These are phyloP conservation scores for Oryzias sinensis DNA, from an alignment of 2,797 vertebrate genomes.

Conservation along the genomic window DNA sequence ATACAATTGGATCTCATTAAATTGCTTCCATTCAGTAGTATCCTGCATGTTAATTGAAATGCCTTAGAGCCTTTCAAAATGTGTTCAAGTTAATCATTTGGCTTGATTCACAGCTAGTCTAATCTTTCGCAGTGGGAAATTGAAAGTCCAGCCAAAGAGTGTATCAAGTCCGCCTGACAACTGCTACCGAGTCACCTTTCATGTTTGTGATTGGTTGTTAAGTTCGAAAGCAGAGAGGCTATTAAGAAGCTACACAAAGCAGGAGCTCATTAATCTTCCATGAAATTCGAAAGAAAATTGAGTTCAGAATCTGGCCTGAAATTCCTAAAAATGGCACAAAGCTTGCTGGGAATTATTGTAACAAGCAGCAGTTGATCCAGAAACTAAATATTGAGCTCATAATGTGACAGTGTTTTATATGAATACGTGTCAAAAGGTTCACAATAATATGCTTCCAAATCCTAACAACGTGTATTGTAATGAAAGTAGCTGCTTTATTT, in stretches of 20 bases:
- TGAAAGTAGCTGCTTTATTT: no score
- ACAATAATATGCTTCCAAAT: no score
- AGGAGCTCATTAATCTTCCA: constrained; percentile 71
- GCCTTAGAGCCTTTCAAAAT: constrained; percentile 66
- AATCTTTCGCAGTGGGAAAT: constrained; percentile 69
- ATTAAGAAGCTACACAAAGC: constrained; percentile 60
- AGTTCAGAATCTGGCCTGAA: constrained; percentile 57
- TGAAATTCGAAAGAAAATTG: constrained; percentile 60
- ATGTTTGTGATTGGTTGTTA: constrained; percentile 65
- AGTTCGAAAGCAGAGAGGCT: constrained; percentile 58
- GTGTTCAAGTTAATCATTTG: constrained; percentile 72
- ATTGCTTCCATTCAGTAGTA: constrained; percentile 52
- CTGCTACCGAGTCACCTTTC: constrained; percentile 60
- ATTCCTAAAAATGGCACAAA: constrained; percentile 45
- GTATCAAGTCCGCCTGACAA: constrained; percentile 59
- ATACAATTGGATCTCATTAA: constrained; percentile 70
- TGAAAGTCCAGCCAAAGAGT: constrained; percentile 60
- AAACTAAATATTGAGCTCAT: constrained; percentile 10
- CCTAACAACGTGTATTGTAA: no score
- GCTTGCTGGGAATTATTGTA: constrained; percentile 11
- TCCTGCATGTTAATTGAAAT: constrained; percentile 73
- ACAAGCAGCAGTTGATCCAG: constrained; percentile 27
- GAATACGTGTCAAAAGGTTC: no score
- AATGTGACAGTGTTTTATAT: constrained; percentile 3
- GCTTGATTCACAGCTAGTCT: constrained; percentile 74